A percentile compares a stretch with the other conserved stretches of the same genome.
Conservation (phyloP, 2,888 invertebrate genomes). For the Meteorus cinctellus region DNA sequence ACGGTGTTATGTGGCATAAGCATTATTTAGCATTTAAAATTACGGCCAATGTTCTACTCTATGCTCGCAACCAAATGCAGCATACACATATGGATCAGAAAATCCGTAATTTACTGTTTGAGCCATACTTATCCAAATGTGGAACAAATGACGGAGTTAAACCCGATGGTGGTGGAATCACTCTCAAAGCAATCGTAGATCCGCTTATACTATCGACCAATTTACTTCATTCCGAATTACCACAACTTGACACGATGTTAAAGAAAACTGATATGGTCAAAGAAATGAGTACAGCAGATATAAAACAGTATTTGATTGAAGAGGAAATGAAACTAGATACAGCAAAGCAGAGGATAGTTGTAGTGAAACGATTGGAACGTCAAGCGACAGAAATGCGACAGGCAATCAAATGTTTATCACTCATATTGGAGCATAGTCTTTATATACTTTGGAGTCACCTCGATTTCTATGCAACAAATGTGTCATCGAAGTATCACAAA, state of each 20-base stretch:
- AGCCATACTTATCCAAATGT: slow-evolving; percentile 62
- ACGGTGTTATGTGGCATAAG: slow-evolving; percentile 47
- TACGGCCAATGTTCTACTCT: slow-evolving; percentile 82
- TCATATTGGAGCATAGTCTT: slow-evolving; percentile 82
- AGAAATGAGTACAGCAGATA: slow-evolving; percentile 76
- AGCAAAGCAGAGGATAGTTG: slow-evolving; percentile 66
- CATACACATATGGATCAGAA: slow-evolving; percentile 70
- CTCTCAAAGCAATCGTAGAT: slow-evolving; percentile 67
- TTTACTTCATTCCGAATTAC: slow-evolving; percentile 64
- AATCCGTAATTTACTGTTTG: slow-evolving; percentile 67
- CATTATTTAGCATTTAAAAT: slow-evolving; percentile 75
- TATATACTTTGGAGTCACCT: slow-evolving; percentile 87
- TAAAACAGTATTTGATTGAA: slow-evolving; percentile 71
- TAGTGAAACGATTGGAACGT: slow-evolving; percentile 74
- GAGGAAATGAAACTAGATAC: slow-evolving; percentile 68
- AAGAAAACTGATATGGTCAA: slow-evolving; percentile 61
- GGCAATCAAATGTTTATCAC: slow-evolving; percentile 78
- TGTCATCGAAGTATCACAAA: slow-evolving; percentile 73
- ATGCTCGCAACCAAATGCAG: slow-evolving; percentile 79
- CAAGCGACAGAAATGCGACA: slow-evolving; percentile 77
- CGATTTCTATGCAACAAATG: slow-evolving; percentile 81
- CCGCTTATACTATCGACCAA: slow-evolving; percentile 65
- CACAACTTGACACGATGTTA: slow-evolving; percentile 63
- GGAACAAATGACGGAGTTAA: slow-evolving; percentile 59
- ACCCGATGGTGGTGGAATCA: slow-evolving; percentile 62